Conservation (phyloP, 2,888 invertebrate genomes). For the Orthosia incerta region DNA sequence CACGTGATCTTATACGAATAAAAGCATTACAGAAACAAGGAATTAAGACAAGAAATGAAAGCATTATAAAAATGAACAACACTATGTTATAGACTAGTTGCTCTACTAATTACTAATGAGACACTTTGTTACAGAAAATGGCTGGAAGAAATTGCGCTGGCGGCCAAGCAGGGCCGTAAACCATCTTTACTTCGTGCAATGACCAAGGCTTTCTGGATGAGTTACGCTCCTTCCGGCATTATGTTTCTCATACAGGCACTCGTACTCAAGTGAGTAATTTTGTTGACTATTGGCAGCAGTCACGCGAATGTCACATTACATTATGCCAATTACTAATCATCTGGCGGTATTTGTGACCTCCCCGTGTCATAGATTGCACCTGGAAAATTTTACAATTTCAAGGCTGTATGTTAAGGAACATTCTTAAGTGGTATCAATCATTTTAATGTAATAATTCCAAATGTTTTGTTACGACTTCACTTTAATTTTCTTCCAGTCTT, state of each 20-base stretch:
- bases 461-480: not conserved
- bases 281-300: conserved; percentile 56
- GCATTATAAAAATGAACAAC: conserved; percentile 34
- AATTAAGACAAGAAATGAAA: conserved; percentile 20
- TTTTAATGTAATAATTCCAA: not conserved
- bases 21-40: not conserved
- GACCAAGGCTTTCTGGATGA: conserved; percentile 93
- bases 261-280: conserved; percentile 86
- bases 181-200: conserved; percentile 93
- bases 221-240: conserved; percentile 92
- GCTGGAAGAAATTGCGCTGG: conserved; percentile 92
- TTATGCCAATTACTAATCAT: conserved; percentile 58
- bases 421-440: not conserved
- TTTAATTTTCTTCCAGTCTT: not conserved
- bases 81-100: conserved; percentile 30
- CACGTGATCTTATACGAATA: conserved; percentile 11
- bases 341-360: conserved; percentile 25
- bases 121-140: conserved; percentile 91
- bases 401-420: not conserved
- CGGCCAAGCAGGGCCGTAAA: conserved; percentile 89
- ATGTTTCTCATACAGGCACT: conserved; percentile 91
- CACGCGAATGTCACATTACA: conserved; percentile 70
- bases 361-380: conserved; percentile 10
- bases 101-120: conserved; percentile 61
- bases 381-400: conserved; percentile 31